Percentiles rank a stretch among this genome's conserved stretches.
These are phyloP conservation scores for Pachyuromys duprasi DNA, from an alignment of 2,797 vertebrate species.

Conservation along the genomic window DNA sequence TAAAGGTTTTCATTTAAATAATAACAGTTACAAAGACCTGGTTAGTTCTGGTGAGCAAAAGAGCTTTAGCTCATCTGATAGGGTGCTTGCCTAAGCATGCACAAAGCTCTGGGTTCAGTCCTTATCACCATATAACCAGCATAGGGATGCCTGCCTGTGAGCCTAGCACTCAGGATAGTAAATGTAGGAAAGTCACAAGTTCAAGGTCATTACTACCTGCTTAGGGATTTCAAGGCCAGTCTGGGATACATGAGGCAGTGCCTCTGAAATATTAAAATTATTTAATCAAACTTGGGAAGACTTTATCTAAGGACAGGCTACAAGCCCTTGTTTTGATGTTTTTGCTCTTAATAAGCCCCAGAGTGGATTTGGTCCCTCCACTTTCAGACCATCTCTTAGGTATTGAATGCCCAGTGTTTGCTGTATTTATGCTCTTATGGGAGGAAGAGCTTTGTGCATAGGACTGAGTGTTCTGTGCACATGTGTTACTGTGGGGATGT, in stretches of 20 bases:
- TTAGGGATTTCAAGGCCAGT: background rate
- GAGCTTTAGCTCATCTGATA: background rate
- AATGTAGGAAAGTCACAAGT: background rate
- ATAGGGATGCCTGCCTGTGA: background rate
- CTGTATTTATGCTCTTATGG: background rate
- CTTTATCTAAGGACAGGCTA: background rate
- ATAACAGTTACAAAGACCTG: slow-evolving; percentile 6
- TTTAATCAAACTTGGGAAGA: slow-evolving; percentile 19
- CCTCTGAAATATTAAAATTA: background rate
- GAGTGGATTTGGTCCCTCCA: background rate
- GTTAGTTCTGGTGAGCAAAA: slow-evolving; percentile 6
- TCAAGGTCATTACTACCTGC: background rate
- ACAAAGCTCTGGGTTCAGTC: background rate
- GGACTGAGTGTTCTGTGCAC: rapidly evolving
- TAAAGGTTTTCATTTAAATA: slow-evolving; percentile 7
- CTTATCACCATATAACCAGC: no score
- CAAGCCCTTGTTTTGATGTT: background rate
- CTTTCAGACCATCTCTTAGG: background rate
- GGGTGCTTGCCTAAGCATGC: background rate
- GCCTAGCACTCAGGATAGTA: background rate
- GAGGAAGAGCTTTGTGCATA: background rate
- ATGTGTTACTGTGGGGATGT: background rate
- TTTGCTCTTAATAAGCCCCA: background rate
- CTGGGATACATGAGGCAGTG: background rate
- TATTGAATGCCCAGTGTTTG: background rate